phyloP scores from a whole-genome alignment of 2,113 vertebrate genomes.

The Oceanodroma tethys region DNA sequence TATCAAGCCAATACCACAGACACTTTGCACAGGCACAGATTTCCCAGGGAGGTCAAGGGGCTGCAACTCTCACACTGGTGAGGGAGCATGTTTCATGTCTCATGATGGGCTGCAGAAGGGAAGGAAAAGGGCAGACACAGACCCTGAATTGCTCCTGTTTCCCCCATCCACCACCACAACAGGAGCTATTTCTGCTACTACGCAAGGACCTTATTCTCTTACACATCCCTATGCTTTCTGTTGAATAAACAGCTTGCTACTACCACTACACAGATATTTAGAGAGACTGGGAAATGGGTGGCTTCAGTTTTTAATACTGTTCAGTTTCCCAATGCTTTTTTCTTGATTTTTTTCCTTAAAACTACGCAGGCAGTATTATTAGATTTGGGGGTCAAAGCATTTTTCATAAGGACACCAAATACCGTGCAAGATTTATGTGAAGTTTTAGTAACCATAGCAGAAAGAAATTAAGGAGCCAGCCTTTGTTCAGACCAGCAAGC shows the following conservation, averaged over 20 bases:
- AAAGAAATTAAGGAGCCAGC: conserved; percentile 21
- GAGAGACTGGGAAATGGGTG: not conserved
- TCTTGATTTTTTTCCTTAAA: not conserved
- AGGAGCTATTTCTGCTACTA: not conserved
- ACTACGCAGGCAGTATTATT: not conserved
- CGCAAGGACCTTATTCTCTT: not conserved
- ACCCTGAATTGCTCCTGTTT: not conserved
- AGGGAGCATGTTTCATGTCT: not conserved
- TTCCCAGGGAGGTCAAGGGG: not conserved
- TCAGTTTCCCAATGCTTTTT: not conserved
- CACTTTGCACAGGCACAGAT: not conserved
- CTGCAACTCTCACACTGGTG: not conserved
- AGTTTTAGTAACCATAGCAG: conserved; percentile 12
- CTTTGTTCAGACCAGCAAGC: not conserved
- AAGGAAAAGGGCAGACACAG: not conserved
- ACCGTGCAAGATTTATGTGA: not conserved
- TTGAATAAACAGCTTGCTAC: not conserved
- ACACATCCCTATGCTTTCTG: not conserved
- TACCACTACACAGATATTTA: not conserved
- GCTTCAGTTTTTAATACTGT: not conserved
- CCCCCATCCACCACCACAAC: not conserved
- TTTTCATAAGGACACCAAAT: not conserved
- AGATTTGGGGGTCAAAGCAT: not conserved
- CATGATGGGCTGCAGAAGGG: not conserved
- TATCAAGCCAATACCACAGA: not conserved